Conservation (phyloP, 2,113 vertebrate species). For the Equus przewalskii region DNA sequence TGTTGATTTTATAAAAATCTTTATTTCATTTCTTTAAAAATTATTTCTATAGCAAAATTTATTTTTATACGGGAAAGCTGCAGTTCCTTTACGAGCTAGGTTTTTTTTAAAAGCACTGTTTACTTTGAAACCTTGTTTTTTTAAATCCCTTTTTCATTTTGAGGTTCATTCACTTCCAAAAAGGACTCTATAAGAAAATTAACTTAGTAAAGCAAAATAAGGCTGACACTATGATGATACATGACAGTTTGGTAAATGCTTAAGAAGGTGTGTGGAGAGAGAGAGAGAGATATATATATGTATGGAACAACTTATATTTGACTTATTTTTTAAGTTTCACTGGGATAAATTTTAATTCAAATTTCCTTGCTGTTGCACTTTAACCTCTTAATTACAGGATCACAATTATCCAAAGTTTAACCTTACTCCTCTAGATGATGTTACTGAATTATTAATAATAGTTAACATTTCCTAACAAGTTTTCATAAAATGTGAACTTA, state of each 20-base stretch:
- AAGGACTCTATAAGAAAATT: slow-evolving; percentile 12
- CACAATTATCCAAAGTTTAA: neutral
- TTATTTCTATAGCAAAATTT: slow-evolving; percentile 39
- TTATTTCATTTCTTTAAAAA: slow-evolving; percentile 60
- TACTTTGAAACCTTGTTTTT: slow-evolving; percentile 11
- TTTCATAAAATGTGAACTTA: slow-evolving; percentile 35
- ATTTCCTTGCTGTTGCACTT: slow-evolving; percentile 6
- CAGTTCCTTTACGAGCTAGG: neutral
- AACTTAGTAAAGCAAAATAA: slow-evolving; percentile 52
- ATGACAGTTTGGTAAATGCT: neutral
- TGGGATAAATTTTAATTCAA: neutral
- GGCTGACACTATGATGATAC: neutral
- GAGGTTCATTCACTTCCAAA: slow-evolving; percentile 37
- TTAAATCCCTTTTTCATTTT: neutral
- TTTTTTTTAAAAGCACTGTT: slow-evolving; percentile 37
- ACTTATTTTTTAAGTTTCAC: neutral
- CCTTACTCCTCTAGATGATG: neutral
- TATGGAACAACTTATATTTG: neutral
- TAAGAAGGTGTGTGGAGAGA: neutral
- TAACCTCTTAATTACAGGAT: neutral
- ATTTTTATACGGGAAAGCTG: slow-evolving; percentile 6
- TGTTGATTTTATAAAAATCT: slow-evolving; percentile 59
- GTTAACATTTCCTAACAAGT: neutral
- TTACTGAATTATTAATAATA: neutral
- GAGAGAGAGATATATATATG: neutral